phyloP scores from a whole-genome alignment of 2,888 invertebrate genomes.

The Drosophila percnosoma region DNA sequence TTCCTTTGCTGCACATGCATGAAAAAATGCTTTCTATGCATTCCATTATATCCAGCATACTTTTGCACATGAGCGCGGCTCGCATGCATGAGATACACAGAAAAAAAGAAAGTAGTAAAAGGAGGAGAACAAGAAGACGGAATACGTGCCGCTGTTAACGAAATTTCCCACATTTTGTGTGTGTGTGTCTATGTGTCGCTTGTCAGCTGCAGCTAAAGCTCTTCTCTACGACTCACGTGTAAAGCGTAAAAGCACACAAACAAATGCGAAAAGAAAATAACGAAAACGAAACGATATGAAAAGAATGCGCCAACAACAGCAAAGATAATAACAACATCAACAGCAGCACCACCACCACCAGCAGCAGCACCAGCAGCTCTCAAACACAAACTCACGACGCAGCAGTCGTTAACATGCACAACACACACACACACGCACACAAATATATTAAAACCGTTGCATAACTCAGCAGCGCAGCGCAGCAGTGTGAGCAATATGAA shows the following conservation, averaged over 20 bases:
- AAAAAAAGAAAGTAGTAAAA: conserved; percentile 39
- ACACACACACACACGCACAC: conserved; percentile 5
- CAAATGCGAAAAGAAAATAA: neutral
- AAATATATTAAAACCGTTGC: conserved; percentile 25
- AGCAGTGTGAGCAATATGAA: neutral
- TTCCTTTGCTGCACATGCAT: conserved; percentile 7
- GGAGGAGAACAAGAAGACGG: conserved; percentile 7
- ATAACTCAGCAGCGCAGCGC: conserved; percentile 30
- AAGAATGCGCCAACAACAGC: conserved; percentile 4
- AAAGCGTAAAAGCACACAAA: conserved; percentile 8
- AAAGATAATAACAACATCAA: conserved; percentile 24
- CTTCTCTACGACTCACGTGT: conserved; percentile 39
- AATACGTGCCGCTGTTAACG: conserved; percentile 50
- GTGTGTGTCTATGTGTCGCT: conserved; percentile 2
- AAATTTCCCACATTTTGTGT: conserved; percentile 47
- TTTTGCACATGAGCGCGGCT: conserved; percentile 44
- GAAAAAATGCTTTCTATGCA: conserved; percentile 70
- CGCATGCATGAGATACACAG: conserved; percentile 4
- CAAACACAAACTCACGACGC: conserved; percentile 42
- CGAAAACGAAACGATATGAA: neutral
- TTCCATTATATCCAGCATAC: conserved; percentile 70
- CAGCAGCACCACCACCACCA: conserved; percentile 22
- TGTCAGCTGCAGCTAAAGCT: conserved; percentile 47
- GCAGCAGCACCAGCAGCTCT: conserved; percentile 5
- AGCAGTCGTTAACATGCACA: conserved; percentile 40